Conservation (phyloP, 2,888 invertebrate genomes). For the Metallyticus violacea region DNA sequence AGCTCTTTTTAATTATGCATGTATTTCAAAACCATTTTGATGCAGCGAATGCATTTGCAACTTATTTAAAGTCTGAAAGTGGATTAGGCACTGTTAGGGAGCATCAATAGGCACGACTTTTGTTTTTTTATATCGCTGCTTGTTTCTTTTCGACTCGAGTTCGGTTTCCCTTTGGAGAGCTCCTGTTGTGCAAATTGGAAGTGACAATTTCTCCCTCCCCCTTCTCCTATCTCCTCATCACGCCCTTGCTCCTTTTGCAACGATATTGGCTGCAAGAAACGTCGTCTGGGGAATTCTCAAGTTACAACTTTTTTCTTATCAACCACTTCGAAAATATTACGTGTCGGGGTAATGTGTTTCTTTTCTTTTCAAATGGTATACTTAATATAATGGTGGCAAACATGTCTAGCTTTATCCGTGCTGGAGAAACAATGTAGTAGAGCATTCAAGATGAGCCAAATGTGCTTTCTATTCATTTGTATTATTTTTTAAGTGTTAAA, state of each 20-base stretch:
- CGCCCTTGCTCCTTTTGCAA: neutral
- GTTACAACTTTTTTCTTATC: neutral
- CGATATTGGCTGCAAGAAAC: neutral
- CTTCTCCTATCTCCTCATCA: neutral
- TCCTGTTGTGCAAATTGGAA: constrained; percentile 21
- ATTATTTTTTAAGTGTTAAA: too few relatives aligned
- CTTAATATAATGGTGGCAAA: neutral
- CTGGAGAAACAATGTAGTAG: neutral
- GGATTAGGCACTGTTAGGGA: neutral
- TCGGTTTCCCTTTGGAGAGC: constrained; percentile 1
- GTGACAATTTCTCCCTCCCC: constrained; percentile 22
- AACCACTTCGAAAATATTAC: constrained; percentile 6
- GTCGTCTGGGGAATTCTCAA: neutral
- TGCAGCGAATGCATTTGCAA: too few relatives aligned
- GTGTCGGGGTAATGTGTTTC: neutral
- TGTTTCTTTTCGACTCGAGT: constrained; percentile 4
- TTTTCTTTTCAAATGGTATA: neutral
- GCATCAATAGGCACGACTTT: neutral
- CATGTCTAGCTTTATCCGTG: neutral
- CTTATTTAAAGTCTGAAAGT: neutral
- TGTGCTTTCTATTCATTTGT: too few relatives aligned
- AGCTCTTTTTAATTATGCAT: too few relatives aligned
- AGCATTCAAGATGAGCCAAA: neutral
- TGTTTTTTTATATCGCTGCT: neutral
- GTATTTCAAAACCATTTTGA: too few relatives aligned